These are phyloP conservation scores for Drosophila demipolita DNA, from an alignment of 2,888 invertebrate species.

Conservation along the genomic window DNA sequence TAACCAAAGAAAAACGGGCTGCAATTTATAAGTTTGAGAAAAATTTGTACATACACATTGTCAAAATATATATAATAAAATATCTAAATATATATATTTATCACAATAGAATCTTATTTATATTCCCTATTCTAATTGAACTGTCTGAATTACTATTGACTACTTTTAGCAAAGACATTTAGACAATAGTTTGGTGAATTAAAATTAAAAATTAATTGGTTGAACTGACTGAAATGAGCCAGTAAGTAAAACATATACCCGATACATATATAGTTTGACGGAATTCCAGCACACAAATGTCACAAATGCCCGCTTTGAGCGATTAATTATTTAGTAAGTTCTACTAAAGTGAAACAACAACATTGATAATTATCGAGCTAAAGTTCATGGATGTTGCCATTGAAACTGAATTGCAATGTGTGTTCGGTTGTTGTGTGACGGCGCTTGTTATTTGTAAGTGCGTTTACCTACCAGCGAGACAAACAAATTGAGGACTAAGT, in stretches of 20 bases:
- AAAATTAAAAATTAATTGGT: not conserved
- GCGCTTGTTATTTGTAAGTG: constrained; percentile 40
- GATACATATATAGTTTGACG: not conserved
- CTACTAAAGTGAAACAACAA: not conserved
- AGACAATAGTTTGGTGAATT: not conserved
- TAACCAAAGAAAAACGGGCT: constrained; percentile 15
- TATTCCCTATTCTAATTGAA: not conserved
- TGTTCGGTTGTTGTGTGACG: constrained; percentile 15
- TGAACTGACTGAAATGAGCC: not conserved
- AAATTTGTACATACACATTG: not conserved
- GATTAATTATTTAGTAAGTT: not conserved
- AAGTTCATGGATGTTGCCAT: not conserved
- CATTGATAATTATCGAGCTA: constrained; percentile 5
- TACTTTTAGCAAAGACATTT: not conserved
- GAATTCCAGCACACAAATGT: not conserved
- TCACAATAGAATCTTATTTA: not conserved
- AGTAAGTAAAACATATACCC: not conserved
- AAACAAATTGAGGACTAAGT: constrained; percentile 65
- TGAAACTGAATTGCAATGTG: constrained; percentile 20
- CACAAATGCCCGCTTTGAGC: not conserved
- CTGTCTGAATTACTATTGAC: not conserved
- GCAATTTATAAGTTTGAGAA: not conserved
- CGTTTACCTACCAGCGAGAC: constrained; percentile 50
- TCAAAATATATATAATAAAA: not conserved
- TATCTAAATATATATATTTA: not conserved